Evolutionary conservation across 1,140 invertebrate species (phyloP), one percentile per base, ranked within the genome.

Genomic region (Thrips palmi): DNA sequence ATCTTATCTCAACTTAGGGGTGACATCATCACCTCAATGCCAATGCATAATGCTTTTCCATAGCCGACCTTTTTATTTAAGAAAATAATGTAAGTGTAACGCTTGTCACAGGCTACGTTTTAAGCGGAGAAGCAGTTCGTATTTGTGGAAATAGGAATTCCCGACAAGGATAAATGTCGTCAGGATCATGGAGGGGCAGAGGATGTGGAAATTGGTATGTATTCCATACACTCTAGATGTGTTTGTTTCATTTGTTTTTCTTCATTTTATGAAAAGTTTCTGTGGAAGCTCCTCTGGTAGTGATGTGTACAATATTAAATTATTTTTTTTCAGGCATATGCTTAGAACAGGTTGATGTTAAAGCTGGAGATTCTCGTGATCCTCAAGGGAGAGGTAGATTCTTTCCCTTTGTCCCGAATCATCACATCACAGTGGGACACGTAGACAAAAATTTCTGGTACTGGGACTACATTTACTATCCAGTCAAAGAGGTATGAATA

Each of bases 381-480:
- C 60, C 66, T 0, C 58, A 78, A 24, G 82, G 85, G 1, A 67
- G 88, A 8, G 84, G 86, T 2, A 66, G 89, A 22, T 96, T 96
- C 58, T 88, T 96, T 55, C 89, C 89, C 1, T 93, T 94, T 57
- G 71, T 83, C 3, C 85, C 86, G 0, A 82, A 89, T 49, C 79
- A 88, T 53, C 89, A 94, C 58, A 55, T 94, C 3, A 84, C 87
- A 51, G 85, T 86, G 1, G 79, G 76, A 28, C 80, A 83, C 45
- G 43, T 49, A 18, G 71, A 83, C 50, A 74, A 77, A 44, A 65
- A 68, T 44, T 87, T 86, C 52, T 94, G 89, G 89, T 93, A 91
- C 52, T 92, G 86, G 85, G 74, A 85, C 48, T 94, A 91, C 52
- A 89, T 88, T 38, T 93, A 81, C 54, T 94, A 93, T 51, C 74